Evolutionary conservation across 2,797 vertebrate genomes (phyloP).

Genomic region (Notolepis coatsorum): DNA sequence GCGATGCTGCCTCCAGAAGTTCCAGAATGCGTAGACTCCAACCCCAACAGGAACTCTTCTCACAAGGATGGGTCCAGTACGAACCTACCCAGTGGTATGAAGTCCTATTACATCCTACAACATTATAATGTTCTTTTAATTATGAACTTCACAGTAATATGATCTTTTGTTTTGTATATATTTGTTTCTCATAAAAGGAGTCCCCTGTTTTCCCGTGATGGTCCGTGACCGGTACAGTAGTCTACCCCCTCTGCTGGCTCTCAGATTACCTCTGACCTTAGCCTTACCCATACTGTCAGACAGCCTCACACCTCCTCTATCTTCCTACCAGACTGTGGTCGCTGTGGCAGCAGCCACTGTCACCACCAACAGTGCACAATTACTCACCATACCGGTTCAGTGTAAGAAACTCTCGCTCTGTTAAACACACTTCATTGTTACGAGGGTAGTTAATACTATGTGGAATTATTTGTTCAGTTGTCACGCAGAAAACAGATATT

Average conservation of each 20-base stretch:
- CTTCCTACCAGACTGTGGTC: constrained; percentile 83
- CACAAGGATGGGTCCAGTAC: neutral
- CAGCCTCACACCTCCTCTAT: constrained; percentile 64
- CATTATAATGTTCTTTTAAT: too few relatives aligned
- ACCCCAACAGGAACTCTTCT: neutral
- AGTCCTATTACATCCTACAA: too few relatives aligned
- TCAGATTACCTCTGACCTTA: constrained; percentile 57
- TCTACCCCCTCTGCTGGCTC: constrained; percentile 79
- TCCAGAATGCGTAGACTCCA: neutral
- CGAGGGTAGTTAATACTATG: too few relatives aligned
- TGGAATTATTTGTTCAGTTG: too few relatives aligned
- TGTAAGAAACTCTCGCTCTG: constrained; percentile 51
- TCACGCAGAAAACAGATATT: too few relatives aligned
- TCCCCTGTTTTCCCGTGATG: too few relatives aligned
- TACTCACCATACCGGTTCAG: constrained; percentile 85
- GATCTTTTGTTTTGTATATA: too few relatives aligned
- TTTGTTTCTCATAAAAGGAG: too few relatives aligned
- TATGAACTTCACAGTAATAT: too few relatives aligned
- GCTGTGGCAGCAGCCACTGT: constrained; percentile 85
- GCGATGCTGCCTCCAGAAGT: constrained; percentile 83
- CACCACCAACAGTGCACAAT: constrained; percentile 85
- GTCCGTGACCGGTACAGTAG: constrained; percentile 81
- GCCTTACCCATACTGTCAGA: constrained; percentile 23
- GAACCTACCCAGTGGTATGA: constrained; percentile 25
- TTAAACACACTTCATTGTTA: too few relatives aligned